These are phyloP conservation scores for Marasmarcha lunaedactyla DNA, from an alignment of 2,888 invertebrate species.

Conservation along the genomic window DNA sequence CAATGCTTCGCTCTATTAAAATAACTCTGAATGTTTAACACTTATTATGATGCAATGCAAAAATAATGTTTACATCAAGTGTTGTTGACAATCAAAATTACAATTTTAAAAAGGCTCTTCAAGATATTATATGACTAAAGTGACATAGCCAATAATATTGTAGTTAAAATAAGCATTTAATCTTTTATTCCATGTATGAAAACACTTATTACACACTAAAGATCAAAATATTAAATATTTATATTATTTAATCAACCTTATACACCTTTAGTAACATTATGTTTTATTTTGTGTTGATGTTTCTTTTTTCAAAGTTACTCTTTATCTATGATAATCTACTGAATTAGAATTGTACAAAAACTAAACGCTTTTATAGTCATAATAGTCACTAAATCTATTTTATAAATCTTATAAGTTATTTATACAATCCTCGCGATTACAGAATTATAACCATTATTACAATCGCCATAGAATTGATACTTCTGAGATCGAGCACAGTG, in stretches of 20 bases:
- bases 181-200: too few species aligned
- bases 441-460: conserved; percentile 10
- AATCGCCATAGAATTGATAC: too few species aligned
- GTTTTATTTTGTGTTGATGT: too few species aligned
- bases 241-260: background rate
- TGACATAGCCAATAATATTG: background rate
- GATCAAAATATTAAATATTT: too few species aligned
- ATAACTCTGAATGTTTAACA: conserved; percentile 30
- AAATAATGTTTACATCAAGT: conserved; percentile 18
- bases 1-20: conserved; percentile 8
- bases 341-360: conserved; percentile 60
- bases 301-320: too few species aligned
- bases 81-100: background rate
- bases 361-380: conserved; percentile 47
- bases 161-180: background rate
- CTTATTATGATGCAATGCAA: conserved; percentile 29
- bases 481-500: too few species aligned
- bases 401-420: conserved; percentile 50
- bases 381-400: conserved; percentile 29
- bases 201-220: too few species aligned
- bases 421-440: conserved; percentile 32
- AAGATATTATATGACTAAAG: background rate
- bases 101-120: background rate
- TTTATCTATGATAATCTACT: conserved; percentile 28
- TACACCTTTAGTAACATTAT: background rate